These are phyloP conservation scores for Onychomys leucogaster DNA, from an alignment of 2,797 vertebrate species.

Conservation along the genomic window DNA sequence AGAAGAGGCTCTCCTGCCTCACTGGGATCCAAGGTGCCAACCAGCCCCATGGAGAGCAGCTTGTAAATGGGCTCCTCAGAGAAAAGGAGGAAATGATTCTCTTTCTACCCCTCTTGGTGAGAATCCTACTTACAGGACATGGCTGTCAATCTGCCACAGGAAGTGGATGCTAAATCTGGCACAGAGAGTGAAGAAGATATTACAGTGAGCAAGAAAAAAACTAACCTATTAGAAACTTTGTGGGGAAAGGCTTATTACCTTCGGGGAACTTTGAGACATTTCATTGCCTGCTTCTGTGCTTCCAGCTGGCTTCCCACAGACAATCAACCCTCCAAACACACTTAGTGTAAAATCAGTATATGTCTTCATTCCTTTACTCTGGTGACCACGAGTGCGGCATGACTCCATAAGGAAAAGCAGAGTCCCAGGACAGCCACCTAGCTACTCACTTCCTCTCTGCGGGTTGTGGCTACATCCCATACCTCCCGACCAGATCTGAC, in stretches of 20 bases:
- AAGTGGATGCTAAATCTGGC: slow-evolving; percentile 47
- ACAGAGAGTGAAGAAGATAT: slow-evolving; percentile 14
- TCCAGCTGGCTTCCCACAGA: slow-evolving; percentile 29
- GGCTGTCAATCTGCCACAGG: slow-evolving; percentile 27
- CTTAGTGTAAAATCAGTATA: neutral
- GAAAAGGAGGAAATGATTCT: neutral
- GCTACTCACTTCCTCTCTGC: neutral
- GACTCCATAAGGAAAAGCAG: neutral
- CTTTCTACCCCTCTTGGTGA: neutral
- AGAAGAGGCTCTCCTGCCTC: neutral
- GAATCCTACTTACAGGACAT: neutral
- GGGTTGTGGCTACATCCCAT: neutral
- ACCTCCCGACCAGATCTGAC: neutral
- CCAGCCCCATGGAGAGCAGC: neutral
- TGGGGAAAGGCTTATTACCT: slow-evolving; percentile 2
- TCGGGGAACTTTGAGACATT: slow-evolving; percentile 51
- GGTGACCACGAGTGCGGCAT: neutral
- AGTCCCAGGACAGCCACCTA: neutral
- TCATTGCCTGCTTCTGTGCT: neutral
- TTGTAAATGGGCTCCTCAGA: neutral
- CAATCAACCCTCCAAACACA: slow-evolving; percentile 51
- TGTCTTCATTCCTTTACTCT: slow-evolving; percentile 45
- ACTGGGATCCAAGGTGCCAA: neutral
- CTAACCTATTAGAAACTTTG: slow-evolving; percentile 48
- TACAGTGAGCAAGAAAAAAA: neutral